These are phyloP conservation scores for Trididemnum nubilum DNA, from an alignment of 23 tunicate species.

Conservation along the genomic window DNA sequence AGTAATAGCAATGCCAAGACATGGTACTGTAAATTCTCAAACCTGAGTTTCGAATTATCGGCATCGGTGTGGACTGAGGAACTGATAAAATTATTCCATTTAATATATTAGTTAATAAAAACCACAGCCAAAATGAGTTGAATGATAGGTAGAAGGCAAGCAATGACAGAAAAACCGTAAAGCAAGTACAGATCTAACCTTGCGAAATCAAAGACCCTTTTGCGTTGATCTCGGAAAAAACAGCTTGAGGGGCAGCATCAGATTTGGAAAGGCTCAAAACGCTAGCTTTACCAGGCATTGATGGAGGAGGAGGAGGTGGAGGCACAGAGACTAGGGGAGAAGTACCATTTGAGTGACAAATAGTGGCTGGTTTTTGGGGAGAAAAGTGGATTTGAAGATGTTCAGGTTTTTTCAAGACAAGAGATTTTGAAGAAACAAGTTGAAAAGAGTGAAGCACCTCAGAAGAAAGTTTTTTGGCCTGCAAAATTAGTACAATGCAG, in stretches of 20 bases:
- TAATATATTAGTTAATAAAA: too few relatives aligned
- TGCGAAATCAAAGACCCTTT: slow-evolving; percentile 68
- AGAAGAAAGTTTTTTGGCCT: not conserved
- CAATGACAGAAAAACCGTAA: too few relatives aligned
- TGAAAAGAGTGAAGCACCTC: not conserved
- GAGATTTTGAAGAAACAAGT: slow-evolving; percentile 25
- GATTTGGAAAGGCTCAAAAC: slow-evolving; percentile 35
- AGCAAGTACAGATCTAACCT: slow-evolving; percentile 52
- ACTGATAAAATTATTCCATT: too few relatives aligned
- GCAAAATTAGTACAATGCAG: too few relatives aligned
- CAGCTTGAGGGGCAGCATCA: slow-evolving; percentile 71
- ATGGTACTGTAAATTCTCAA: too few relatives aligned
- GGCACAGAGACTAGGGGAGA: slow-evolving; percentile 46
- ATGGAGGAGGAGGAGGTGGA: slow-evolving; percentile 60
- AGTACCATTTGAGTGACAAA: not conserved
- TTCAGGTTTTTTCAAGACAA: slow-evolving; percentile 48
- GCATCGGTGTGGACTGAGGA: too few relatives aligned
- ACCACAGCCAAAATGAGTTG: not conserved
- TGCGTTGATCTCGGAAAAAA: slow-evolving; percentile 80
- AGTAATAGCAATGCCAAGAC: too few relatives aligned
- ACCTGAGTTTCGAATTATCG: too few relatives aligned
- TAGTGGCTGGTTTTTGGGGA: not conserved
- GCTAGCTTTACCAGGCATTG: not conserved
- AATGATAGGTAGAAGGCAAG: too few relatives aligned
- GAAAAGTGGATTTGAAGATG: slow-evolving; percentile 7